Evolutionary conservation across 64 coral and sea anemone genomes (phyloP), one percentile per base, ranked within the genome.

Genomic region (Acropora yongei): DNA sequence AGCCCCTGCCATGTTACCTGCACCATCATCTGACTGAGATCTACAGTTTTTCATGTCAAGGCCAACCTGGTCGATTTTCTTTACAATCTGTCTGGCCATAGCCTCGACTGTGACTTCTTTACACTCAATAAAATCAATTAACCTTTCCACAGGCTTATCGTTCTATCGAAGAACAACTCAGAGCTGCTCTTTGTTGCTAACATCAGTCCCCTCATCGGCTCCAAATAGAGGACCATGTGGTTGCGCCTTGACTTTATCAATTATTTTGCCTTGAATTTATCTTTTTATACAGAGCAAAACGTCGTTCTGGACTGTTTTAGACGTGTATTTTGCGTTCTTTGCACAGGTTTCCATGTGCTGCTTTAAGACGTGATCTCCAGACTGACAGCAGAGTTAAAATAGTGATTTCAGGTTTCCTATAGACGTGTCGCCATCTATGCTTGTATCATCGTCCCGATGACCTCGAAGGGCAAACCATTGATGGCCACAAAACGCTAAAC

Each of bases 261-360:
- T 55, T 55, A 55, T 55, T 2, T 55, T 55, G 2, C 51, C 51
- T 55, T 55, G 51, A 1, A 2, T 2, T 0, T 55, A 55, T 55
- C 51, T 55, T 55, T 55, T 55, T 55, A 55, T 55, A 1, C 82
- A 94, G 40, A 42, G 71, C 69, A 94, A 85, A 4, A 94, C 78
- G 57, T 94, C 67, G 51, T 94, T 94, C 77, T 94, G 80, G 43
- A 87, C 83, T 30, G 93, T 90, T 78, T 85, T 94, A 50, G 88
- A 94, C 41, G 90, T 90, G 69, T 94, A 93, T n/a, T 48, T 78
- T 57, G 86, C 76, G 44, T 90, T 94, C 44, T 88, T 80, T 51
- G 87, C 80, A 49, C 79, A 90, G 47, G 79, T 90, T 67, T 90
- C 68, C 47, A 94, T 86, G 57, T 94, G 92, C 51, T 89, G 78